Evolutionary conservation across 2,888 invertebrate species (phyloP).

Genomic region (Xestia c-nigrum): DNA sequence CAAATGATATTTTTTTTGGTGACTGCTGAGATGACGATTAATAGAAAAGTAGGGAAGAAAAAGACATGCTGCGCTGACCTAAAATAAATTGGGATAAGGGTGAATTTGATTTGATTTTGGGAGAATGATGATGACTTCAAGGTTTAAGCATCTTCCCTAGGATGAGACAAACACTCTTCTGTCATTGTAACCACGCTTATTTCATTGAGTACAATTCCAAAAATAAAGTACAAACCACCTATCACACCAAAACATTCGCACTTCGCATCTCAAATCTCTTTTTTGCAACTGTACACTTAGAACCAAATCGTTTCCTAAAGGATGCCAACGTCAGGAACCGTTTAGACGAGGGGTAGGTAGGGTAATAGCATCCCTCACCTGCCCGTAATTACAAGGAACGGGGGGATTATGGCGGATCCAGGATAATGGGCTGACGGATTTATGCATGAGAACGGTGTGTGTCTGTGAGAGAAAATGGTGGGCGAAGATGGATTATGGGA

Average conservation of each 20-base stretch:
- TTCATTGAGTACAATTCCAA: neutral
- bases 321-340: constrained; percentile 67
- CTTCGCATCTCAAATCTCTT: constrained; percentile 10
- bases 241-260: neutral
- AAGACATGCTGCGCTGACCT: too few species aligned
- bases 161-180: neutral
- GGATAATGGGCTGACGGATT: constrained; percentile 61
- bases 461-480: constrained; percentile 19
- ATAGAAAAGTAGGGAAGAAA: too few species aligned
- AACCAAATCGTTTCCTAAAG: constrained; percentile 73
- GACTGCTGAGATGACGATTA: too few species aligned
- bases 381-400: constrained; percentile 69
- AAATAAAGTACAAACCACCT: neutral
- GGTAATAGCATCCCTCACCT: constrained; percentile 70
- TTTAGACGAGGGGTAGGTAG: constrained; percentile 62
- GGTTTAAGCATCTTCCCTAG: neutral
- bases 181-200: neutral
- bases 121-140: too few species aligned
- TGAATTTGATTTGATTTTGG: too few species aligned
- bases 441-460: constrained; percentile 46
- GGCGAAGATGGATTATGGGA: constrained; percentile 5
- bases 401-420: constrained; percentile 62
- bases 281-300: constrained; percentile 42
- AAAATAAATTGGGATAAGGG: too few species aligned
- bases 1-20: too few species aligned